Evolutionary conservation across 1,140 invertebrate species (phyloP).

Genomic region (Drosophila pandora): DNA sequence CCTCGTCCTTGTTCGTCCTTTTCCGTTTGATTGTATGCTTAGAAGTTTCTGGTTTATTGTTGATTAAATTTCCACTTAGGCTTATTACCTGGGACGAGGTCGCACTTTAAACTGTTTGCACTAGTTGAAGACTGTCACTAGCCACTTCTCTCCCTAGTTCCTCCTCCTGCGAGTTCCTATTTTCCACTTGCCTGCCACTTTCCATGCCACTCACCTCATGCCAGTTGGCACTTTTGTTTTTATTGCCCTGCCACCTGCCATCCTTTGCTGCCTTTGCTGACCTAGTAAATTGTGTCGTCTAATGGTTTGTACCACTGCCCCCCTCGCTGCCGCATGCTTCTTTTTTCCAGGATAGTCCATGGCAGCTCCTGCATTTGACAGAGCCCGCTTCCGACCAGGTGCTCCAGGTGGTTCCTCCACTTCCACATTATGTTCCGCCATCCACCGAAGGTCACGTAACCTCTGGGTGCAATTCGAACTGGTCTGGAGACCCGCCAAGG

Average conservation of each 20-base stretch:
- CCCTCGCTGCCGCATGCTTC: background rate
- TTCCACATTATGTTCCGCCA: constrained; percentile 5
- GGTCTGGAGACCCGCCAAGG: background rate
- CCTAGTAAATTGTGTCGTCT: constrained; percentile 71
- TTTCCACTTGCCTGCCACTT: constrained; percentile 20
- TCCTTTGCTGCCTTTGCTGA: constrained; percentile 45
- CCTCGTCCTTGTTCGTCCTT: background rate
- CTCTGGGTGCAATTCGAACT: constrained; percentile 7
- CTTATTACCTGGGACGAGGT: constrained; percentile 48
- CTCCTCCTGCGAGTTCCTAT: constrained; percentile 1
- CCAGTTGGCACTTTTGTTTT: constrained; percentile 53
- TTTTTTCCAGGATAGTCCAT: constrained; percentile 24
- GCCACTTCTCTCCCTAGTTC: constrained; percentile 1
- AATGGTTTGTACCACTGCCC: constrained; percentile 54
- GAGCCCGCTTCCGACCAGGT: constrained; percentile 68
- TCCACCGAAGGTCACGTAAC: constrained; percentile 27
- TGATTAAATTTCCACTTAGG: constrained; percentile 69
- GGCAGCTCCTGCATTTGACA: constrained; percentile 61
- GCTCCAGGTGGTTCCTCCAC: constrained; percentile 41
- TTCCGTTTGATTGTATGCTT: constrained; percentile 49
- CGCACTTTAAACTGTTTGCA: constrained; percentile 69
- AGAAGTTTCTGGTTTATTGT: constrained; percentile 61
- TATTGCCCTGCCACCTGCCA: constrained; percentile 62
- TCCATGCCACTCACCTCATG: constrained; percentile 42
- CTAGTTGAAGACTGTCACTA: constrained; percentile 31